phyloP scores from a whole-genome alignment of 2,888 invertebrate species.

The Drosophila birchii region DNA sequence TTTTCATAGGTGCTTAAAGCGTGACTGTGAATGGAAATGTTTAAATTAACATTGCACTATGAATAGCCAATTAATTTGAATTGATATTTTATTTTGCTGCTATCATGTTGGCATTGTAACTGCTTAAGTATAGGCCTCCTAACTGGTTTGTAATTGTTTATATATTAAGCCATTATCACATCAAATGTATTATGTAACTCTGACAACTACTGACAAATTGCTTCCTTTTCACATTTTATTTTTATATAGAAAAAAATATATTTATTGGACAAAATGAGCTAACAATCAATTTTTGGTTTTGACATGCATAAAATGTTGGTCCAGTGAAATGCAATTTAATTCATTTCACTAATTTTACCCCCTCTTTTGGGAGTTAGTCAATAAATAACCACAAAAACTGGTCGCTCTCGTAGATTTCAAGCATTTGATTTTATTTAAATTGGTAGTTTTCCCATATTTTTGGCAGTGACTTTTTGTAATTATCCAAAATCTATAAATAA shows the following conservation, averaged over 20 bases:
- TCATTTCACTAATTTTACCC: conserved; percentile 62
- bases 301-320: conserved; percentile 45
- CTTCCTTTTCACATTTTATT: neutral
- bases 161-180: neutral
- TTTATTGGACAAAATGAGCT: neutral
- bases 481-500: conserved; percentile 72
- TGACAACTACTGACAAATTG: neutral
- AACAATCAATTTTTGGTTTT: conserved; percentile 24
- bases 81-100: conserved; percentile 19
- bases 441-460: conserved; percentile 25
- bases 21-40: conserved; percentile 62
- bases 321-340: conserved; percentile 62
- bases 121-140: conserved; percentile 6
- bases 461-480: conserved; percentile 47
- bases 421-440: conserved; percentile 55
- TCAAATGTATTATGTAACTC: neutral
- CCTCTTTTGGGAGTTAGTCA: conserved; percentile 7
- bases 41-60: conserved; percentile 61
- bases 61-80: conserved; percentile 48
- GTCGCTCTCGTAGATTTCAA: conserved; percentile 51
- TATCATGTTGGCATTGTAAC: conserved; percentile 35
- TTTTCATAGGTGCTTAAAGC: conserved; percentile 38
- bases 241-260: neutral
- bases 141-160: conserved; percentile 6
- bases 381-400: conserved; percentile 34